phyloP scores from a whole-genome alignment of 2,797 vertebrate species.

The Parotocinclus haroldoi region DNA sequence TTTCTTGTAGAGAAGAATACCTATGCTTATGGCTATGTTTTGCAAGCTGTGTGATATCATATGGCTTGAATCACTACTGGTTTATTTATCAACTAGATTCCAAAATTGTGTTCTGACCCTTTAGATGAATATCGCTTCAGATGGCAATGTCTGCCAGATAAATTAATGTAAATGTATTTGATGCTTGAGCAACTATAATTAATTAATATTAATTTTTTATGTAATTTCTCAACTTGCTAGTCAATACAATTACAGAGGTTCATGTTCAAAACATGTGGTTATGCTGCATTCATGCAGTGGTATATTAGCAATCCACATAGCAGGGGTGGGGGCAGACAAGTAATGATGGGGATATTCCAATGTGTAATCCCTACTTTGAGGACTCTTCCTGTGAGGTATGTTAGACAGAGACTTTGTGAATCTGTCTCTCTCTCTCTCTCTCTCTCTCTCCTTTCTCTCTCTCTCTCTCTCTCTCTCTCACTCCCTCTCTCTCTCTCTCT shows the following conservation, averaged over 20 bases:
- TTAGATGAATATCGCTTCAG: too few relatives aligned
- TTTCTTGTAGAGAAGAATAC: too few relatives aligned
- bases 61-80: too few relatives aligned
- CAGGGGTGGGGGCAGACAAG: conserved; percentile 36
- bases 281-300: conserved; percentile 5
- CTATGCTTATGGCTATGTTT: too few relatives aligned
- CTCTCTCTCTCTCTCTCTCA: conserved; percentile 20
- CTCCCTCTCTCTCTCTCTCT: background rate
- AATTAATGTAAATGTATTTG: too few relatives aligned
- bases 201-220: too few relatives aligned
- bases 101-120: too few relatives aligned
- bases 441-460: background rate
- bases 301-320: conserved; percentile 17
- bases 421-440: conserved; percentile 22
- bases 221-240: background rate
- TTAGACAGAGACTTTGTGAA: conserved; percentile 28
- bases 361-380: conserved; percentile 44
- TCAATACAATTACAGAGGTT: background rate
- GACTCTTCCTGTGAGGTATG: conserved; percentile 43
- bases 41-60: too few relatives aligned
- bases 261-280: background rate
- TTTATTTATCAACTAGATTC: too few relatives aligned
- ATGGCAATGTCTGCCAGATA: too few relatives aligned
- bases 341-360: conserved; percentile 47
- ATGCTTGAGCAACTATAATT: too few relatives aligned